Evolutionary conservation across 1,140 invertebrate species (phyloP).

Genomic region (Pogonomyrmex barbatus): DNA sequence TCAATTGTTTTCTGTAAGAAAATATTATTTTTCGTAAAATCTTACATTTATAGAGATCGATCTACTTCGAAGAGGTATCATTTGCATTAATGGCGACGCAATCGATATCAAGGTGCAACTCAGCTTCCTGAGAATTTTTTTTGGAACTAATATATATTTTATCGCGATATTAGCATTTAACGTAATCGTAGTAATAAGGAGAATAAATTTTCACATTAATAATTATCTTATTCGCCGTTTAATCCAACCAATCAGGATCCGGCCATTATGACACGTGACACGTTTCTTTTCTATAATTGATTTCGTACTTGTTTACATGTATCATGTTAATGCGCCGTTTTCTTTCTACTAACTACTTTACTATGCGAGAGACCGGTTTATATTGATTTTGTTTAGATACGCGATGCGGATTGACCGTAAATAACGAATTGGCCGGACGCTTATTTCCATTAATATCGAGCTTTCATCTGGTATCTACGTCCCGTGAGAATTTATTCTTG

Average conservation of each 20-base stretch:
- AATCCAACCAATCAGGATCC: not conserved
- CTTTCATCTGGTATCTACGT: conserved; percentile 30
- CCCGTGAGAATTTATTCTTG: conserved; percentile 19
- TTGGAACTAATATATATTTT: not conserved
- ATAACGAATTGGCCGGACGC: not conserved
- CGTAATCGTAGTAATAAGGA: not conserved
- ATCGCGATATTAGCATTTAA: not conserved
- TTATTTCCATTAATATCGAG: not conserved
- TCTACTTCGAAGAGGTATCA: not conserved
- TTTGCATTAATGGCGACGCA: not conserved
- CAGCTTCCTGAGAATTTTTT: not conserved
- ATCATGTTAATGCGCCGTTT: not conserved
- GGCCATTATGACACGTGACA: not conserved
- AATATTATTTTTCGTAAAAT: not conserved
- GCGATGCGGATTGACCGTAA: not conserved
- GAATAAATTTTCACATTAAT: not conserved
- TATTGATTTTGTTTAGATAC: not conserved
- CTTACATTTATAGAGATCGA: not conserved
- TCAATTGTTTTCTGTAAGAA: conserved; percentile 3
- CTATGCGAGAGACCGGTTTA: not conserved
- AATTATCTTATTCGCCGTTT: not conserved
- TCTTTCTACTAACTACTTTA: not conserved
- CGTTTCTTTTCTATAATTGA: not conserved
- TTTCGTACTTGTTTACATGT: not conserved
- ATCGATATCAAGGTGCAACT: not conserved